Base-by-base conservation (phyloP, 2,797 vertebrate species). In the Fringilla coelebs region DNA sequence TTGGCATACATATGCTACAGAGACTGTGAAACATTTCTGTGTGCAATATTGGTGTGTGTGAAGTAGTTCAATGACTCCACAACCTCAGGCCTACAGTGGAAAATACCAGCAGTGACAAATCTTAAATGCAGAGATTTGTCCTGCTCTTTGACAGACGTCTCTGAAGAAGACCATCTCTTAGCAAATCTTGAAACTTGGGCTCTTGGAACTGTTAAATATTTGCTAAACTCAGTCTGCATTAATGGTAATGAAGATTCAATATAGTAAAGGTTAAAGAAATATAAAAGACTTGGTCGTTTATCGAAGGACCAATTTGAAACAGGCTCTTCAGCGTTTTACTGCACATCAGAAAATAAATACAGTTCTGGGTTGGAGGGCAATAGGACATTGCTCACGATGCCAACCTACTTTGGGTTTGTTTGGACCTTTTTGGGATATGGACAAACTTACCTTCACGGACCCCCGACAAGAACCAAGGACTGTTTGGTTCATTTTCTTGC, bases 351-450 rank as follows among this genome's bases (percentile, higher is more conserved):
- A 87, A 79, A 41, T 6, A 49, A 66, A n/a, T 3, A 21, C 2
- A 16, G 0, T 8, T 10, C 11, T 2, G 36, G 5, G 2, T 13
- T 4, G 7, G 36, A 41, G 48, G 13, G 9, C 38, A 51, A 26
- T 1, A 31, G n/a, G 29, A 8, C 22, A 2, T 6, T 4, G 17
- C 38, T 36, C 48, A 11, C 0, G 6, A 13, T 1, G 1, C 34
- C 0, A 0, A 9, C 16, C 24, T 29, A 20, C 41, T 38, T 31
- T 8, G n/a, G 17, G 63, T 22, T 41, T 21, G 13, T 4, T 25
- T 3, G 31, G 19, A 54, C 8, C 32, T 12, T 28, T 10, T 13
- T 4, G 14, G 43, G 63, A 16, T 6, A 16, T 0, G 4, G 16
- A 40, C 31, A 72, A 25, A 21, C 29, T n/a, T n/a, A 52, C 3